Base-by-base conservation (phyloP, 2,797 vertebrate species). In the Lithobates pipiens region DNA sequence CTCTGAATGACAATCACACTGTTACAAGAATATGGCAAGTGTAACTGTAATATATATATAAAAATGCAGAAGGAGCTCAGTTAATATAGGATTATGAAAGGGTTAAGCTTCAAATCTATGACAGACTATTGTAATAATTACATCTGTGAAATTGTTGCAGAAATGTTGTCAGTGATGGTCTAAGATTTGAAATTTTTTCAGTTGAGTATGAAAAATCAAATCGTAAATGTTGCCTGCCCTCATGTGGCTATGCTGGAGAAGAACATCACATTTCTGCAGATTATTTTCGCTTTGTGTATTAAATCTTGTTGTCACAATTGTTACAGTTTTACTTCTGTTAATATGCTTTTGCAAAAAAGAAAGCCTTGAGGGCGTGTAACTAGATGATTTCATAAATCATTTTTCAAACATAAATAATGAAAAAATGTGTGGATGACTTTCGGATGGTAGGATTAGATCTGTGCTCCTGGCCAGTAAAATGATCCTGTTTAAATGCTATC, bases 181-280 rank as follows among this genome's bases (percentile, higher is more conserved):
- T 57, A 61, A 6, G 21, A 13, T 23, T 57, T 61, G 50, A 61
- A 61, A 9, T 23, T 23, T 0, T 61, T 61, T 23, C 21, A 61
- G 54, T 61, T 3, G 7, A 23, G 54, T 61, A 54, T 18, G 13
- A 54, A 54, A 54, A 54, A 54, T 54, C 5, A 54, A 54, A 54
- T 54, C 2, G 54, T 61, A 61, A 61, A 61, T 61, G 54, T 61
- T 61, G 54, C 54, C 54, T 72, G 79, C 68, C 68, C 68, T 36
- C 79, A 72, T 57, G 79, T 81, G 79, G 68, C 46, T 29, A 39
- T 23, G 21, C 54, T 61, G 21, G 7, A 61, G 54, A 23, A 61
- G 54, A 61, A 61, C 54, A 61, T 61, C 54, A 61, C 4, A 21
- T 23, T 23, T 61, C 54, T 9, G 21, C 21, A 23, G 18, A 61